Base-by-base conservation (phyloP, 2,113 vertebrate species). In the Platysternon megacephalum region DNA sequence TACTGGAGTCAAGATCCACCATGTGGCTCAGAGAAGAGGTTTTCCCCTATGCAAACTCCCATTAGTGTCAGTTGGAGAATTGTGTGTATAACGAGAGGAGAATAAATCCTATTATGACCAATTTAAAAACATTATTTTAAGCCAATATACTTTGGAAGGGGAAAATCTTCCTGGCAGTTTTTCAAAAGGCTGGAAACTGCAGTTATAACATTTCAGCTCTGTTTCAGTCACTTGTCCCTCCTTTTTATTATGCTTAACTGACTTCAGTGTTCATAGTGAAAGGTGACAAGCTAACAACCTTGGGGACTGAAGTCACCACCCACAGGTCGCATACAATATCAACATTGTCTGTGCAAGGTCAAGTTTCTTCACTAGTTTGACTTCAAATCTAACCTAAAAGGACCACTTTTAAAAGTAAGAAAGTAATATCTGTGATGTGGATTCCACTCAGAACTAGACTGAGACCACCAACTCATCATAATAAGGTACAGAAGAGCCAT, bases 91-190 rank as follows among this genome's bases (percentile, higher is more conserved):
- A 91, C 81, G 44, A 84, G 76, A 55, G 89, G 26, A 86, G 81
- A 94, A 89, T 86, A 95, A 94, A 91, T 87, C 9, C 17, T 82
- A 88, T 28, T 7, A 35, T 44, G 61, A 87, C 46, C 21, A 51
- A 89, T 61, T 92, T 21, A 4, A 92, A 97, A 94, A 55, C 68
- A 78, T 44, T 96, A 49, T 85, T 95, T 90, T 82, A 48, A 84
- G 44, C 21, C 90, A 91, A 91, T 92, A 86, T 24, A 52, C 21
- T 72, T 14, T 72, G 28, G n/a, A 89, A 91, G 68, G 29, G 65
- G 5, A 51, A 84, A 13, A 55, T 80, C 49, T 91, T 88, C 12
- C 51, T 86, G 46, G 8, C 4, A 92, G 11, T 3, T 48, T 86
- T 89, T 89, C 39, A 68, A 16, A 91, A 91, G 42, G 58, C 24